Base-by-base conservation (phyloP, 2,797 vertebrate species). In the Tokudaia muenninki region DNA sequence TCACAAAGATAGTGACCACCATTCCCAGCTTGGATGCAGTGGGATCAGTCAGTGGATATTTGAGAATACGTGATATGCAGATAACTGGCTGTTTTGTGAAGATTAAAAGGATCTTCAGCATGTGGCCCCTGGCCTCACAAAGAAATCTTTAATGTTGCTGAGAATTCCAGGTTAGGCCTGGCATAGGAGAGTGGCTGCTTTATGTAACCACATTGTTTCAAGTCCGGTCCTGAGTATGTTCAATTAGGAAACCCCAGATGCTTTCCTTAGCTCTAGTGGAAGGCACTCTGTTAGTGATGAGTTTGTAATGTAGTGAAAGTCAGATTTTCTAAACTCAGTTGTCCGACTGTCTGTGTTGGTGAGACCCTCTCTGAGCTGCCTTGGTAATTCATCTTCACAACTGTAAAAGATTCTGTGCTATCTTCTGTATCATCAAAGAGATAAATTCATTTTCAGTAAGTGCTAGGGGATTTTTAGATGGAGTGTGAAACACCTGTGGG, bases 81-180 rank as follows among this genome's bases (percentile, higher is more conserved):
- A 37, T 91, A 92, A 37, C 37, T 37, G 65, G 74, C 55, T 19
- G 12, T 88, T 91, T 63, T 75, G 81, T 41, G 31, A 78, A 78
- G 55, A 88, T 95, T 19, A 41, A 52, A 96, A 95, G 65, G 44
- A 87, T 87, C 79, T 94, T 77, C 21, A 91, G 31, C 83, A 31
- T 50, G 37, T 34, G 90, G 57, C 11, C 31, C 12, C 77, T 89
- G 16, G 22, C 14, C 47, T 79, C 22, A 37, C 31, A 29, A 34
- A 50, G 34, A 90, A 90, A 52, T 16, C 37, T 96, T 93, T 81
- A 65, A 34, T 87, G 37, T 26, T 78, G 6, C 57, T 72, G 52
- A 92, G 89, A 94, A 84, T 87, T 89, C 65, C 61, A 0, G 63
- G 14, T 47, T 44, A 19, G 52, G 90, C 90, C 55, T 94, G 21